Evolutionary conservation across 2,113 vertebrate species (phyloP), one percentile per base, ranked within the genome.

Genomic region (Pholis gunnellus): DNA sequence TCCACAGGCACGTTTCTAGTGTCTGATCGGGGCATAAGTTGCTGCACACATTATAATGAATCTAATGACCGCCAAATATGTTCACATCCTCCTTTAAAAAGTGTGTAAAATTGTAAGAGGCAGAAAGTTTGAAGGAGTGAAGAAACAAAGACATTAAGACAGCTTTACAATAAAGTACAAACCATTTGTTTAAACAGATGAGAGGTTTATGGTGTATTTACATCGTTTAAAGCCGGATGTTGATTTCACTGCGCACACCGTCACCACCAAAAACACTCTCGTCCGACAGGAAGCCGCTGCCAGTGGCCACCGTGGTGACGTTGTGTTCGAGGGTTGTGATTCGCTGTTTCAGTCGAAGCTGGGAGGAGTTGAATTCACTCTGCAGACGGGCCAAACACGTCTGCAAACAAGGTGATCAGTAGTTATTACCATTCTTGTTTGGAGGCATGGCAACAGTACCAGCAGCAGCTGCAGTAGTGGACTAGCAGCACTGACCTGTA

Each of bases 311-410:
- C 63, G 95, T 82, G 66, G 84, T 38, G 44, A 84, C 22, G 71
- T 87, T 94, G 72, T 83, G 89, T 87, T 99, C 98, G 22, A 99
- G 88, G 42, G 87, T 80, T 0, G 96, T 95, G 75, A 99, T 92
- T 42, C 97, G 95, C 84, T 97, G 96, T 86, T 99, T 99, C 77
- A 99, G 94, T 50, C 95, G 95, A 89, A 96, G 94, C 91, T 99
- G 97, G 6, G 96, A 96, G 0, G 95, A 93, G 0, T 83, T 95
- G 89, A 98, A 97, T 83, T 99, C 97, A 0, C 94, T 90, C 88
- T 98, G 93, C 75, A 99, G 94, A 67, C 92, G 95, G 20, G 96
- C 95, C 89, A 99, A 95, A 50, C 96, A 95, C 0, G 93, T 96
- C 82, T 94, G 44, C 9, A 80, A 86, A 66, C 15, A 70, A 76